These are phyloP conservation scores for Oxygymnocypris stewartii DNA, from an alignment of 2,113 vertebrate genomes.

Conservation along the genomic window DNA sequence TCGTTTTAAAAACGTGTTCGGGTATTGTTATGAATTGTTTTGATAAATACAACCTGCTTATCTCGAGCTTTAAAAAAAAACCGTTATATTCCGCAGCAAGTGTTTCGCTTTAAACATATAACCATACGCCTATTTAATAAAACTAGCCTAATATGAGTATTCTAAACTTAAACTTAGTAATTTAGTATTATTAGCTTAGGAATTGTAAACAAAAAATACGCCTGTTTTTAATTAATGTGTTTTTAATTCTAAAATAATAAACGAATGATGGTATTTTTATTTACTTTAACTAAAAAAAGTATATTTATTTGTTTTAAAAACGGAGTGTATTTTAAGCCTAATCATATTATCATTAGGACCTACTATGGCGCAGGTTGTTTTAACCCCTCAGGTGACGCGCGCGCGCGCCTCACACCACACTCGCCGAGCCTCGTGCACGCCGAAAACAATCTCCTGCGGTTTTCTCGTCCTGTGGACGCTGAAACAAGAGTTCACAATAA, in stretches of 20 bases:
- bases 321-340: neutral
- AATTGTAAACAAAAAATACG: neutral
- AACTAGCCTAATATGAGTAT: neutral
- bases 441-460: slow-evolving; percentile 31
- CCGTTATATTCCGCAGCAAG: neutral
- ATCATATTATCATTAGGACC: neutral
- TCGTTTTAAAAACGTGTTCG: slow-evolving; percentile 24
- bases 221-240: neutral
- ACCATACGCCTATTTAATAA: neutral
- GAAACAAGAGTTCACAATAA: neutral
- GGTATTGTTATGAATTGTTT: neutral
- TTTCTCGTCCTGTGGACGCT: slow-evolving; percentile 3
- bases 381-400: slow-evolving; percentile 38
- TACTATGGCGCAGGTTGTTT: neutral
- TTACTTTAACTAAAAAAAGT: neutral
- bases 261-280: neutral
- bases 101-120: neutral
- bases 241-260: neutral
- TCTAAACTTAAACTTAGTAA: neutral
- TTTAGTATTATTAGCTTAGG: neutral
- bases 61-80: neutral
- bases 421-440: slow-evolving; percentile 13
- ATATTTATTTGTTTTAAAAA: neutral
- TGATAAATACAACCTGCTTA: neutral
- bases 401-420: slow-evolving; percentile 38